A percentile compares a stretch with the other conserved stretches of the same genome.
Evolutionary conservation across 2,888 invertebrate species (phyloP).

Genomic region (Protonemura montana): DNA sequence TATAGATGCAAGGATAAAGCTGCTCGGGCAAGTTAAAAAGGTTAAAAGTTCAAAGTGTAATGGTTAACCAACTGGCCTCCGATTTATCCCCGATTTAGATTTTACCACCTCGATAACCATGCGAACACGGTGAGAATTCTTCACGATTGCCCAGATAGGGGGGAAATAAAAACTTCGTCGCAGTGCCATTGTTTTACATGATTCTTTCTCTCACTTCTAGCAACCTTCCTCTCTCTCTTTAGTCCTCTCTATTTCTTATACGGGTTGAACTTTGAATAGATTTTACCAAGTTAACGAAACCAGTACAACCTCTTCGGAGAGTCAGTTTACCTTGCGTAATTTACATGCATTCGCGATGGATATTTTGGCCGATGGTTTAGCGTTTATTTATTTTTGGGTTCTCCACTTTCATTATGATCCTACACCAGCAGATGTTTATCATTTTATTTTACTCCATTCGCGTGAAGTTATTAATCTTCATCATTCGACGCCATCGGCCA

Average conservation of each 20-base stretch:
- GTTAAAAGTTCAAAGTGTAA: slow-evolving; percentile 44
- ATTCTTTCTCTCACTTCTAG: not conserved
- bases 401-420: not conserved
- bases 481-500: slow-evolving; percentile 33
- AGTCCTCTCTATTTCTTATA: too few relatives aligned
- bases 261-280: not conserved
- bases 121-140: not conserved
- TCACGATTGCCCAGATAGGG: not conserved
- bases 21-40: slow-evolving; percentile 34
- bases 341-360: not conserved
- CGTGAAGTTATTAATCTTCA: slow-evolving; percentile 26
- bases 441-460: slow-evolving; percentile 7
- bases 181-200: not conserved
- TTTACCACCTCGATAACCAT: slow-evolving; percentile 24
- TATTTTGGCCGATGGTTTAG: not conserved
- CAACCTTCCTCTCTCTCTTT: too few relatives aligned
- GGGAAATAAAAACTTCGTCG: not conserved
- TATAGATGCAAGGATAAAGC: slow-evolving; percentile 41
- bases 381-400: not conserved
- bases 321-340: not conserved
- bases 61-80: slow-evolving; percentile 48
- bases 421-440: slow-evolving; percentile 20
- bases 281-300: not conserved
- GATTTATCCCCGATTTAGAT: slow-evolving; percentile 47
- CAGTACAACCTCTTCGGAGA: not conserved